Evolutionary conservation across 1,140 invertebrate species (phyloP).

Genomic region (Brachionus paranguensis): DNA sequence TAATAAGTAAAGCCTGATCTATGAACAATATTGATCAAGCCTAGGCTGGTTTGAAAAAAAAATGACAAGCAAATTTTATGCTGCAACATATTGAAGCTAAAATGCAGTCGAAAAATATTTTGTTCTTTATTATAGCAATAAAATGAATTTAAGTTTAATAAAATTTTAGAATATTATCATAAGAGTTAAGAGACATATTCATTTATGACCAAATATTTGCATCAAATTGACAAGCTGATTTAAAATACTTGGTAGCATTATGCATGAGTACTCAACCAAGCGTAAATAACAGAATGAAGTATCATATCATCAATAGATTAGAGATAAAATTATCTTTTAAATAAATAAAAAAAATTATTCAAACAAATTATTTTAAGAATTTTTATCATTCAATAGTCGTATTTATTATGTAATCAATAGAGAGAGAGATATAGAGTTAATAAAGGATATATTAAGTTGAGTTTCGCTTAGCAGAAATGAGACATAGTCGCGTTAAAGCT

Average conservation of each 20-base stretch:
- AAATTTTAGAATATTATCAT: not conserved
- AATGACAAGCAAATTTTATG: not conserved
- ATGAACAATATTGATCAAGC: not conserved
- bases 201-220: not conserved
- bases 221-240: not conserved
- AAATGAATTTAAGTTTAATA: not conserved
- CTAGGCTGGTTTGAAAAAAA: not conserved
- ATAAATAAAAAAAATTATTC: not conserved
- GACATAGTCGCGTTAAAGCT: not conserved
- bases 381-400: not conserved
- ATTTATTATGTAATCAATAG: not conserved
- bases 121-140: not conserved
- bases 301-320: not conserved
- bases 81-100: not conserved
- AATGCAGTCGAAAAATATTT: not conserved
- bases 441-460: conserved; percentile 1
- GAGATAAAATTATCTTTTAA: not conserved
- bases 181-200: not conserved
- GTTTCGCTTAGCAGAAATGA: not conserved
- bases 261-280: not conserved
- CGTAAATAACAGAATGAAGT: not conserved
- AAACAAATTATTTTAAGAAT: not conserved
- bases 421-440: not conserved
- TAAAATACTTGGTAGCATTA: not conserved
- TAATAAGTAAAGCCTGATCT: not conserved